Percentiles rank a stretch among this genome's conserved stretches.
Evolutionary conservation across 2,797 vertebrate species (phyloP).

Genomic region (Sebastes goodei): DNA sequence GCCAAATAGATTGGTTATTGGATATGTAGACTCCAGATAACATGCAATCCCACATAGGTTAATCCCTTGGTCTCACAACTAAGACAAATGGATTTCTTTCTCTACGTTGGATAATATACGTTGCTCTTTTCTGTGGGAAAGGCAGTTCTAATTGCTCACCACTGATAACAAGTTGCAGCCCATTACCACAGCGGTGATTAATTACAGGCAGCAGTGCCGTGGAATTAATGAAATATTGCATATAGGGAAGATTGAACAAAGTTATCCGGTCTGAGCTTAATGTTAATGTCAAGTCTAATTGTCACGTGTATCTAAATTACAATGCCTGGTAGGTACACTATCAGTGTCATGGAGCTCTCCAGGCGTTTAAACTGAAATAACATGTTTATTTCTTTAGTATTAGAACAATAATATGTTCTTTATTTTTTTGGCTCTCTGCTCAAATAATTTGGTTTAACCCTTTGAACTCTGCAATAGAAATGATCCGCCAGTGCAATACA

Average conservation of each 20-base stretch:
- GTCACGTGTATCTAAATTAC: background rate
- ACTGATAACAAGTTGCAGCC: slow-evolving; percentile 44
- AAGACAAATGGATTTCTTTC: slow-evolving; percentile 52
- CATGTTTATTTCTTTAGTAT: background rate
- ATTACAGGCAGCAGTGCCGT: slow-evolving; percentile 55
- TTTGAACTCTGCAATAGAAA: no score
- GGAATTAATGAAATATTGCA: slow-evolving; percentile 55
- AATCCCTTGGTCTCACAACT: slow-evolving; percentile 6
- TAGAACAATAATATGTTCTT: background rate
- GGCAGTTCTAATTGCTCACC: slow-evolving; percentile 46
- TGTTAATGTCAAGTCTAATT: background rate
- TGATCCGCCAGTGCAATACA: no score
- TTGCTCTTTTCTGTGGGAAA: slow-evolving; percentile 40
- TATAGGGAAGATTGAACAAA: slow-evolving; percentile 13
- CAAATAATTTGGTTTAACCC: background rate
- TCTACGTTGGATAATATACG: slow-evolving; percentile 23
- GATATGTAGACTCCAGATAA: slow-evolving; percentile 5
- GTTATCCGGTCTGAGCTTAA: slow-evolving; percentile 4
- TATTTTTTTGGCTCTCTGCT: background rate
- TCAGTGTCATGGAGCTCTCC: background rate
- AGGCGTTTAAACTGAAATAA: background rate
- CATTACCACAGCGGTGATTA: slow-evolving; percentile 64
- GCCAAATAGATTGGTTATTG: background rate
- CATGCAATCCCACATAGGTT: background rate
- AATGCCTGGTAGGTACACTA: background rate